Evolutionary conservation across 2,888 invertebrate genomes (phyloP).

Genomic region (Idaea straminata): DNA sequence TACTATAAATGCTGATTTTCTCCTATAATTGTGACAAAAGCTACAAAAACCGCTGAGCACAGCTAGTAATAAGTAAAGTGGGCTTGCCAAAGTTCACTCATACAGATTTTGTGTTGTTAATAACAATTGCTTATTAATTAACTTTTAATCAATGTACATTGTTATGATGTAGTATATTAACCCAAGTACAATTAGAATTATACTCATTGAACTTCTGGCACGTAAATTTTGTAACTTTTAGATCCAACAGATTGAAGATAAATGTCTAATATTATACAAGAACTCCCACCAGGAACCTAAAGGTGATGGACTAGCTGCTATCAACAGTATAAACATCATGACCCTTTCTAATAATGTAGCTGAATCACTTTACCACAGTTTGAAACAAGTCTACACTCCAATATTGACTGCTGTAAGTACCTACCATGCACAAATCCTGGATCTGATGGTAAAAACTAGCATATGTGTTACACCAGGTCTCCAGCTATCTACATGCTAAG

Average conservation of each 20-base stretch:
- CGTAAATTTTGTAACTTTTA: slow-evolving; percentile 33
- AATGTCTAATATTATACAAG: slow-evolving; percentile 71
- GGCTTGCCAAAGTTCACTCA: too few relatives aligned
- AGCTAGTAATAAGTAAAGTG: too few relatives aligned
- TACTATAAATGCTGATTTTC: too few relatives aligned
- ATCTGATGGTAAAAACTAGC: not conserved
- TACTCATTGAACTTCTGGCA: not conserved
- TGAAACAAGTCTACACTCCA: slow-evolving; percentile 69
- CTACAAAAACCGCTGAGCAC: too few relatives aligned
- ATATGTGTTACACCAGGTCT: not conserved
- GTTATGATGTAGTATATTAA: too few relatives aligned
- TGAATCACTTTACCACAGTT: slow-evolving; percentile 66
- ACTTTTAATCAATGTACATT: too few relatives aligned
- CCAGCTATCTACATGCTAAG: not conserved
- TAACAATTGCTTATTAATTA: too few relatives aligned
- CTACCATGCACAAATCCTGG: not conserved
- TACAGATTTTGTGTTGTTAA: too few relatives aligned
- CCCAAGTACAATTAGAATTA: too few relatives aligned
- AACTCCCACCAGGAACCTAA: slow-evolving; percentile 46
- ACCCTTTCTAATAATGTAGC: slow-evolving; percentile 60
- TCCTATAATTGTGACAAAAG: too few relatives aligned
- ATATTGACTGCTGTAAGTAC: slow-evolving; percentile 57
- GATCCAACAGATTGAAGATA: slow-evolving; percentile 50
- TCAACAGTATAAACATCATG: slow-evolving; percentile 58
- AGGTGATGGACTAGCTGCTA: slow-evolving; percentile 37